Percentiles rank a stretch among this genome's conserved stretches.
Conservation (phyloP, 2,888 invertebrate species). For the Oxytorus armatus region DNA sequence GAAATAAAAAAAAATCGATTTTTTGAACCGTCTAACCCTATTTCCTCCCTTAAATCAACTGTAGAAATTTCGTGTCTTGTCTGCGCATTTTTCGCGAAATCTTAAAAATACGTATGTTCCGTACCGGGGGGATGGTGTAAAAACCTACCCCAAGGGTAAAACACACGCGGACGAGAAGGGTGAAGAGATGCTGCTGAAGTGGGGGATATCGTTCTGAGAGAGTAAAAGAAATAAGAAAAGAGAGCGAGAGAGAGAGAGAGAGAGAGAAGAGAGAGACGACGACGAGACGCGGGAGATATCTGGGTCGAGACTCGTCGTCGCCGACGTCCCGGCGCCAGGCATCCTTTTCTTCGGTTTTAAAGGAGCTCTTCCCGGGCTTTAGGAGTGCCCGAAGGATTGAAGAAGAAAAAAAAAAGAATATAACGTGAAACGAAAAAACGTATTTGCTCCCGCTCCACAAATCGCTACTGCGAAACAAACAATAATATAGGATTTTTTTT, state of each 20-base stretch:
- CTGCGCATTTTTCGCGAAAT: slow-evolving; percentile 39
- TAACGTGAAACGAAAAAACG: slow-evolving; percentile 54
- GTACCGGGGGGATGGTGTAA: slow-evolving; percentile 68
- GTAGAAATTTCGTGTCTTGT: too few species aligned
- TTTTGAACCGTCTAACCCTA: too few species aligned
- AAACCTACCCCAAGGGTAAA: slow-evolving; percentile 79
- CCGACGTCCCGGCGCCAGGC: slow-evolving; percentile 82
- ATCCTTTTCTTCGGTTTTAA: slow-evolving; percentile 76
- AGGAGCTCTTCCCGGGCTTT: slow-evolving; percentile 68
- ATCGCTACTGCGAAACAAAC: slow-evolving; percentile 28
- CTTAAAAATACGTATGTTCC: slow-evolving; percentile 41
- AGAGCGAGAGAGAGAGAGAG: slow-evolving; percentile 76
- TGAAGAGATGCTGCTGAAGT: slow-evolving; percentile 47
- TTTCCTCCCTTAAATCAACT: too few species aligned
- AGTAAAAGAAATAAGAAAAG: slow-evolving; percentile 75
- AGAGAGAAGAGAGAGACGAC: slow-evolving; percentile 76
- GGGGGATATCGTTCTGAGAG: slow-evolving; percentile 70
- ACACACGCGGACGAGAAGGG: slow-evolving; percentile 57
- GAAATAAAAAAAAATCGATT: too few species aligned
- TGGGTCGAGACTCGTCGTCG: slow-evolving; percentile 84
- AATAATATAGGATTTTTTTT: slow-evolving; percentile 46
- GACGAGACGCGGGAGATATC: slow-evolving; percentile 79
- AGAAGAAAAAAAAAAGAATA: slow-evolving; percentile 38
- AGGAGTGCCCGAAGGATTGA: slow-evolving; percentile 60
- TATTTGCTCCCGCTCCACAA: slow-evolving; percentile 47